A percentile compares a stretch with the other conserved stretches of the same genome.
phyloP scores from a whole-genome alignment of 2,797 vertebrate genomes.

The Premnoplex brunnescens region DNA sequence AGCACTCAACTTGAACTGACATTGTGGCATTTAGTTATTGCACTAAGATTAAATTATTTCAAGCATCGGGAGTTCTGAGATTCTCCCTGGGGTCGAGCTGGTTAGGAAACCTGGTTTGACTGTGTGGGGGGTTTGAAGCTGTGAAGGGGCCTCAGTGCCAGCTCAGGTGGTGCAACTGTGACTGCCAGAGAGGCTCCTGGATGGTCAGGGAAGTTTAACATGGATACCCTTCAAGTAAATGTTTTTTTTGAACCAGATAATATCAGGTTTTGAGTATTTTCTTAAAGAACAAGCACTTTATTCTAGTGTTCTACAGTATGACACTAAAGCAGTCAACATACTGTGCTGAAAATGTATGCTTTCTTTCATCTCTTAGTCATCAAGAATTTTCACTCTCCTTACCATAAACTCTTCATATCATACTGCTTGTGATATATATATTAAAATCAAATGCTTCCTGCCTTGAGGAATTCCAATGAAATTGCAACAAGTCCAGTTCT shows the following conservation, averaged over 20 bases:
- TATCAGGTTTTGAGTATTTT: background rate
- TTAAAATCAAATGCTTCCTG: background rate
- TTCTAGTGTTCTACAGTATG: background rate
- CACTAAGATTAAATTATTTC: background rate
- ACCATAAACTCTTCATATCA: background rate
- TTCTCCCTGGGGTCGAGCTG: background rate
- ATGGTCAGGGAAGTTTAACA: background rate
- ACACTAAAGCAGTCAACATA: background rate
- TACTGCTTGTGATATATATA: background rate
- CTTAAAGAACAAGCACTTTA: background rate
- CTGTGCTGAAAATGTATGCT: background rate
- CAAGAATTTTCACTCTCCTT: background rate
- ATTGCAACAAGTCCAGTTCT: background rate
- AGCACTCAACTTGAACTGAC: background rate
- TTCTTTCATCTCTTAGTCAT: background rate
- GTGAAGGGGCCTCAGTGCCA: accelerated
- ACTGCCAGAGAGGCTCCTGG: background rate
- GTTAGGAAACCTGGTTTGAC: background rate
- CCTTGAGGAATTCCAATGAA: background rate
- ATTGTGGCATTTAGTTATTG: background rate
- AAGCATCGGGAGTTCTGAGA: background rate
- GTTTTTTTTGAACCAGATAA: background rate
- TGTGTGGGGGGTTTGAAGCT: background rate
- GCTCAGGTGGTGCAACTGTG: background rate
- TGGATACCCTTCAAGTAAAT: accelerated